These are phyloP conservation scores for Chascanopsetta lugubris DNA, from an alignment of 2,113 vertebrate genomes.

Conservation along the genomic window DNA sequence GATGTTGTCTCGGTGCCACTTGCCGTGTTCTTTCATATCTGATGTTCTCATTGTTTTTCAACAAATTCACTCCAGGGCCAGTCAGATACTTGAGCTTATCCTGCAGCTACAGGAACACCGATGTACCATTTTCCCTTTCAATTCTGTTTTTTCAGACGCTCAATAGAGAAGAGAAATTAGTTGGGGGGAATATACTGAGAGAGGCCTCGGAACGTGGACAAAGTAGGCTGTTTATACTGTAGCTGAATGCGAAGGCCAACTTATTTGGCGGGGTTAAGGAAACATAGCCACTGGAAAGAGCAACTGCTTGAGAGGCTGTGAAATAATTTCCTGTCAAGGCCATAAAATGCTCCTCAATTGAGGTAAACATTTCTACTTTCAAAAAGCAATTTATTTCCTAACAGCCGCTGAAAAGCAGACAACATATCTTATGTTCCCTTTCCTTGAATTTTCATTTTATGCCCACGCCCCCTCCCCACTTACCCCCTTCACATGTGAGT, in stretches of 20 bases:
- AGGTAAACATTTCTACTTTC: conserved; percentile 82
- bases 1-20: conserved; percentile 29
- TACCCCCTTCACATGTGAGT: conserved; percentile 53
- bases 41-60: conserved; percentile 61
- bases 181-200: conserved; percentile 60
- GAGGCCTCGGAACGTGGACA: conserved; percentile 62
- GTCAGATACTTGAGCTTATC: conserved; percentile 46
- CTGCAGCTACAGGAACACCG: conserved; percentile 39
- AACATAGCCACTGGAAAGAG: conserved; percentile 76
- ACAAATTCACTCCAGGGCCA: conserved; percentile 46
- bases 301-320: conserved; percentile 73
- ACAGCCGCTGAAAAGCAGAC: conserved; percentile 79
- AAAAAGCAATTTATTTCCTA: conserved; percentile 82
- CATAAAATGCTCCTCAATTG: conserved; percentile 78
- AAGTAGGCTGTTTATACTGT: conserved; percentile 70
- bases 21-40: conserved; percentile 56
- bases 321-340: conserved; percentile 80
- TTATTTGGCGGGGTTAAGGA: conserved; percentile 78
- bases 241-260: conserved; percentile 71
- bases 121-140: conserved; percentile 32
- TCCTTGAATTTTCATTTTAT: conserved; percentile 74
- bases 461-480: conserved; percentile 21
- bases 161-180: conserved; percentile 68
- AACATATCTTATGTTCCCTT: conserved; percentile 78
- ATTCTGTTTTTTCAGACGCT: conserved; percentile 49